Evolutionary conservation across 2,113 vertebrate genomes (phyloP).

Genomic region (Sciurus niger): DNA sequence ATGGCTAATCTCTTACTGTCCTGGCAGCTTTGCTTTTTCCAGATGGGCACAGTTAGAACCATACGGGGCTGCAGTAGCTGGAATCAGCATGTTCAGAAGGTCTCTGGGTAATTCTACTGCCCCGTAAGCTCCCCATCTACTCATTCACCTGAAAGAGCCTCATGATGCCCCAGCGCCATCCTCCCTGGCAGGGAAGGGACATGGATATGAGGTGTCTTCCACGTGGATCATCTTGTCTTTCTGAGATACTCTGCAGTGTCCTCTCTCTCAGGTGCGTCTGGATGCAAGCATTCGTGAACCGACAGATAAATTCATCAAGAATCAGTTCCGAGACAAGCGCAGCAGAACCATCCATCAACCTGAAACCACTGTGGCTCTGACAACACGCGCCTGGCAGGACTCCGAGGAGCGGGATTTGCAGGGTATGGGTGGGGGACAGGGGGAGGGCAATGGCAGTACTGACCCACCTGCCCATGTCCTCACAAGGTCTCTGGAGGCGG

Average conservation of each 20-base stretch:
- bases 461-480: fast-evolving
- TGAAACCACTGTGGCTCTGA: background rate
- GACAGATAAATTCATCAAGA: background rate
- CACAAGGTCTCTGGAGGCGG: background rate
- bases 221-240: background rate
- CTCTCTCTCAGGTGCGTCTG: background rate
- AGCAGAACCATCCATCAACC: background rate
- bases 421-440: no score
- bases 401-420: no score
- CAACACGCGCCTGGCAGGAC: no score
- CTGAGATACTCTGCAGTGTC: background rate
- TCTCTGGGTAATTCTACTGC: background rate
- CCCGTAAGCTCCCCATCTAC: fast-evolving
- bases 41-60: no score
- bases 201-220: background rate
- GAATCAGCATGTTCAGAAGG: background rate
- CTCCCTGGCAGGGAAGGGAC: background rate
- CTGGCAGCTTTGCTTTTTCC: background rate
- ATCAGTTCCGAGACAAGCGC: background rate
- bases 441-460: no score
- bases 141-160: background rate
- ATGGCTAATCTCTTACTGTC: fast-evolving
- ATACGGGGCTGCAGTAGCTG: fast-evolving
- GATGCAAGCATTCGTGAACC: background rate
- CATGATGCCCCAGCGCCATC: background rate